A percentile compares a stretch with the other conserved stretches of the same genome.
Conservation (phyloP, 2,113 vertebrate species). For the Centropus bengalensis region DNA sequence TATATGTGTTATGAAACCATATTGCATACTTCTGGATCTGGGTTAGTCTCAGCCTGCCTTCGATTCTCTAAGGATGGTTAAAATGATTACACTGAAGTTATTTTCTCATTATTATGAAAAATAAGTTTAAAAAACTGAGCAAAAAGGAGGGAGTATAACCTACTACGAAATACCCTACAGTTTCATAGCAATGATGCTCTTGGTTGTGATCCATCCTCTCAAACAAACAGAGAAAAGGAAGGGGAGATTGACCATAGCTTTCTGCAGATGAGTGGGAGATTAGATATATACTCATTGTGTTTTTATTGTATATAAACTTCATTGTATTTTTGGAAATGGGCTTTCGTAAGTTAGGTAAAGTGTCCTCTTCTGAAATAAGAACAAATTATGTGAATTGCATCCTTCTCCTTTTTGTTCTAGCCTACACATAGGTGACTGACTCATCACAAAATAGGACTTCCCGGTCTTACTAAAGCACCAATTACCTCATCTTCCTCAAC, state of each 20-base stretch:
- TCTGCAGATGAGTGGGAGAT: not conserved
- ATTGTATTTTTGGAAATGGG: not conserved
- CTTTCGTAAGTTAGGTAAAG: not conserved
- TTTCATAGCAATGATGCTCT: not conserved
- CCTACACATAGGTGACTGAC: not conserved
- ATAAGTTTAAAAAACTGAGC: not conserved
- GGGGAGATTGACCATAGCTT: not conserved
- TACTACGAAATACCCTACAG: not conserved
- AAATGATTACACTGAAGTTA: not conserved
- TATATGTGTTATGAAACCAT: not conserved
- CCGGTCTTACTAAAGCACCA: not conserved
- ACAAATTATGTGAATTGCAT: not conserved
- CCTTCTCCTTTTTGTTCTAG: not conserved
- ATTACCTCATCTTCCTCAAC: not conserved
- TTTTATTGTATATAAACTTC: not conserved
- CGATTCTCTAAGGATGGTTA: not conserved
- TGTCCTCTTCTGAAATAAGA: not conserved
- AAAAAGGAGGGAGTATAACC: not conserved
- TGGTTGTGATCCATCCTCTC: not conserved
- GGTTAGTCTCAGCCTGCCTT: not conserved
- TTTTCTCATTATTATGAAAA: not conserved
- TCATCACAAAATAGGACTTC: not conserved
- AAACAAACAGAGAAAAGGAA: not conserved
- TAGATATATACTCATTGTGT: not conserved
- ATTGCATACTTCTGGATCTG: not conserved